Base-by-base conservation (phyloP, 2,113 vertebrate species). In the Alces alces region DNA sequence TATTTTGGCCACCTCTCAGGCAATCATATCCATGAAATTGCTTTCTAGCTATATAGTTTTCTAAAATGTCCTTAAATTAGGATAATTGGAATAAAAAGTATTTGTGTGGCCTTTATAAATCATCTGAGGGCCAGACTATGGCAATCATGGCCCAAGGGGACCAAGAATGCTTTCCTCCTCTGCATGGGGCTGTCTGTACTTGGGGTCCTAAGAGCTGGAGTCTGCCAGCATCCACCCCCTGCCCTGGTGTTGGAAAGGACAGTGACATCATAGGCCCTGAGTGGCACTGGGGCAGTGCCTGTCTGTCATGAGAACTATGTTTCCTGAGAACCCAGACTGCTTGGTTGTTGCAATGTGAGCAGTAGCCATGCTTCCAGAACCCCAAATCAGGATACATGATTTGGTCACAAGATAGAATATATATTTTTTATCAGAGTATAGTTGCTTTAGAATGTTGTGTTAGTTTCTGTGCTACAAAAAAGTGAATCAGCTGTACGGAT, bases 171-270 rank as follows among this genome's bases (percentile, higher is more conserved):
- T 55, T 45, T 21, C 17, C 39, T 17, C 45, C 23, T 6, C 23
- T 36, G 25, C 16, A 1, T 0, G 3, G 55, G 19, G 3, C 17
- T 16, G 30, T 21, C n/a, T 33, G 15, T 14, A 1, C 33, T 47
- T 19, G 33, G 54, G 9, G n/a, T 16, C n/a, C 36, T 30, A 1
- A 54, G 54, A 50, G 19, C 8, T 17, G 47, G 47, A 57, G 17
- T 43, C 33, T 33, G 55, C 54, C 33, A 17, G 33, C n/a, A 7
- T 7, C 54, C 2, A 27, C 19, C 2, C 2, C 15, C 4, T 0
- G 12, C 25, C 33, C 39, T 54, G n/a, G 12, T 9, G 19, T 4
- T 4, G 9, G 55, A 19, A 23, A 61, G 30, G 79, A 60, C 57
- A n/a, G 28, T 4, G 61, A 10, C 27, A 1, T 6, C 3, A 11